Conservation (phyloP, 2,888 invertebrate genomes). For the Halictus ligatus region DNA sequence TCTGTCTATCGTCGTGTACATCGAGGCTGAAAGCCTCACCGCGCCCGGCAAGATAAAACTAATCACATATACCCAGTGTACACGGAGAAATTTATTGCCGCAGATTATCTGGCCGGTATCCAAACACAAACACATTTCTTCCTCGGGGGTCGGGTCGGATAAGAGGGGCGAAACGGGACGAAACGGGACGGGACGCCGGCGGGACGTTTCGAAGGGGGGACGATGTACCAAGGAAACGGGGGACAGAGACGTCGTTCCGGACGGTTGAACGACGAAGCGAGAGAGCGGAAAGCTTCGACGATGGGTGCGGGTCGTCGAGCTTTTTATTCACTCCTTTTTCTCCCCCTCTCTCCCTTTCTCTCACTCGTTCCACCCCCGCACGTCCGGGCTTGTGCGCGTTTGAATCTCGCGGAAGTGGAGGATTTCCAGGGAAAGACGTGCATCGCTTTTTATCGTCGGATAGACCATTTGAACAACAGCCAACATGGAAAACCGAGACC, state of each 20-base stretch:
- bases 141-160: conserved; percentile 57
- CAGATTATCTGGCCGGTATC: conserved; percentile 83
- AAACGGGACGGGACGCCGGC: not conserved
- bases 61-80: conserved; percentile 80
- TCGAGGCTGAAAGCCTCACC: conserved; percentile 61
- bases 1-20: conserved; percentile 59
- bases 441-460: conserved; percentile 81
- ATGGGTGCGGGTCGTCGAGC: conserved; percentile 68
- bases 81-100: conserved; percentile 83
- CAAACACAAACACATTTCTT: conserved; percentile 83
- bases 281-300: conserved; percentile 65
- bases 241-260: conserved; percentile 27
- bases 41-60: conserved; percentile 79
- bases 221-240: conserved; percentile 10
- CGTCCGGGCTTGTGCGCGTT: conserved; percentile 70
- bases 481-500: conserved; percentile 79
- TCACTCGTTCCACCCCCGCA: conserved; percentile 24
- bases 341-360: not conserved
- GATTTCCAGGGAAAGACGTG: conserved; percentile 78
- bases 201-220: not conserved
- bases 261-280: conserved; percentile 47
- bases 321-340: conserved; percentile 59
- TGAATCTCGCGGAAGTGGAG: conserved; percentile 79
- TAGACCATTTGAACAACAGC: conserved; percentile 83
- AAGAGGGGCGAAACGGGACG: conserved; percentile 23